These are phyloP conservation scores for Drosophila anceps DNA, from an alignment of 2,888 invertebrate genomes.

Conservation along the genomic window DNA sequence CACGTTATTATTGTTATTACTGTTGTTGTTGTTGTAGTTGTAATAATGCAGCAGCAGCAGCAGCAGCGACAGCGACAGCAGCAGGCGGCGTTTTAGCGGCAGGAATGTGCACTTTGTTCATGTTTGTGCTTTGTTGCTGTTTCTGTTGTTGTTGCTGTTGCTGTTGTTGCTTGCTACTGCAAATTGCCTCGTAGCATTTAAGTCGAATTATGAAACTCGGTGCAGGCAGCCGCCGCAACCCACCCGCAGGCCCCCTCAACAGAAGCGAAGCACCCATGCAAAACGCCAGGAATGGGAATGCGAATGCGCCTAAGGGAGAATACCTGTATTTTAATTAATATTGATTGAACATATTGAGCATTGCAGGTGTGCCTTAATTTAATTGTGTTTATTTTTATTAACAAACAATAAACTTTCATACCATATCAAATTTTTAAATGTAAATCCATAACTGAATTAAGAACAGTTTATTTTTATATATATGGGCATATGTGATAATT, in stretches of 20 bases:
- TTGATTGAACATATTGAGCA: slow-evolving; percentile 72
- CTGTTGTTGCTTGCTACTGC: slow-evolving; percentile 45
- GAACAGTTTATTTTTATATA: neutral
- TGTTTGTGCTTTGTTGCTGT: slow-evolving; percentile 56
- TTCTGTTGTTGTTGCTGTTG: slow-evolving; percentile 38
- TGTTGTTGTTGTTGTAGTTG: slow-evolving; percentile 49
- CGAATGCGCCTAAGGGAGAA: slow-evolving; percentile 48
- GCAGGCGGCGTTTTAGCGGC: slow-evolving; percentile 52
- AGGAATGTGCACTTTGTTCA: slow-evolving; percentile 75
- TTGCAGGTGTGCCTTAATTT: slow-evolving; percentile 63
- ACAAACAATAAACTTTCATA: slow-evolving; percentile 8
- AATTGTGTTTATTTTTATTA: slow-evolving; percentile 38
- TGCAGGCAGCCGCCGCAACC: slow-evolving; percentile 16
- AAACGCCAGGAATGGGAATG: slow-evolving; percentile 29
- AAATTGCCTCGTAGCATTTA: slow-evolving; percentile 80
- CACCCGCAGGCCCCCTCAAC: slow-evolving; percentile 2
- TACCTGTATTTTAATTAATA: slow-evolving; percentile 81
- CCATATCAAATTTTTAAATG: slow-evolving; percentile 12
- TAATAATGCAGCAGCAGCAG: slow-evolving; percentile 58
- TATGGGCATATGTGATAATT: neutral
- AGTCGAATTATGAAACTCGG: slow-evolving; percentile 77
- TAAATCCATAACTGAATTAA: slow-evolving; percentile 36
- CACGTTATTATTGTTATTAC: slow-evolving; percentile 32
- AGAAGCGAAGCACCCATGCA: slow-evolving; percentile 48
- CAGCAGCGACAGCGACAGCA: slow-evolving; percentile 15